phyloP scores from a whole-genome alignment of 2,797 vertebrate species.

The Dendrocincla fuliginosa region DNA sequence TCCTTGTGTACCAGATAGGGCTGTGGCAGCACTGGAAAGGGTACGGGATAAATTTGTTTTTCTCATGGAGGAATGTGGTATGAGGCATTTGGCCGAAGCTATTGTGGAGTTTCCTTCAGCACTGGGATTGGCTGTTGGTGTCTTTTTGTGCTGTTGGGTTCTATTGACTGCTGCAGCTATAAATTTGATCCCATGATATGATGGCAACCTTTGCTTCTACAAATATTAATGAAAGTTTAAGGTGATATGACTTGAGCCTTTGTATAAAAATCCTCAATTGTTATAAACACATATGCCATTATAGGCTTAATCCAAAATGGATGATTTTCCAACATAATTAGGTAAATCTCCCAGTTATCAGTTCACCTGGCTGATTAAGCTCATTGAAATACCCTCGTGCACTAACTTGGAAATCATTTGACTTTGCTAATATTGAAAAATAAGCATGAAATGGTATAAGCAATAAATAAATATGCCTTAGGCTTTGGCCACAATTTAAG shows the following conservation, averaged over 20 bases:
- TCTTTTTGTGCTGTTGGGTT: not conserved
- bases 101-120: not conserved
- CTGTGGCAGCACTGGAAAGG: not conserved
- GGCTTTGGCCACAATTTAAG: slow-evolving; percentile 53
- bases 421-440: slow-evolving; percentile 73
- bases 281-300: not conserved
- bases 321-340: slow-evolving; percentile 36
- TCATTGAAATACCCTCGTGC: slow-evolving; percentile 61
- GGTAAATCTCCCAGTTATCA: slow-evolving; percentile 44
- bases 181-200: not conserved
- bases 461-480: slow-evolving; percentile 68
- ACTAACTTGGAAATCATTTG: slow-evolving; percentile 58
- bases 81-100: not conserved
- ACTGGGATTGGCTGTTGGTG: not conserved
- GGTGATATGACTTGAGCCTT: not conserved
- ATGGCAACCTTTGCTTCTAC: not conserved
- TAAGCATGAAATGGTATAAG: slow-evolving; percentile 66
- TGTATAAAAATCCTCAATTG: not conserved
- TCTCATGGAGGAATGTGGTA: not conserved
- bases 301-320: slow-evolving; percentile 18
- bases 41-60: not conserved
- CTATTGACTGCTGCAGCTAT: not conserved
- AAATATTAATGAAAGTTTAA: not conserved
- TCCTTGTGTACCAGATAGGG: not conserved
- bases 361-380: slow-evolving; percentile 64